These are phyloP conservation scores for Myotis findleyi DNA, from an alignment of 2,797 vertebrate species.

Conservation along the genomic window DNA sequence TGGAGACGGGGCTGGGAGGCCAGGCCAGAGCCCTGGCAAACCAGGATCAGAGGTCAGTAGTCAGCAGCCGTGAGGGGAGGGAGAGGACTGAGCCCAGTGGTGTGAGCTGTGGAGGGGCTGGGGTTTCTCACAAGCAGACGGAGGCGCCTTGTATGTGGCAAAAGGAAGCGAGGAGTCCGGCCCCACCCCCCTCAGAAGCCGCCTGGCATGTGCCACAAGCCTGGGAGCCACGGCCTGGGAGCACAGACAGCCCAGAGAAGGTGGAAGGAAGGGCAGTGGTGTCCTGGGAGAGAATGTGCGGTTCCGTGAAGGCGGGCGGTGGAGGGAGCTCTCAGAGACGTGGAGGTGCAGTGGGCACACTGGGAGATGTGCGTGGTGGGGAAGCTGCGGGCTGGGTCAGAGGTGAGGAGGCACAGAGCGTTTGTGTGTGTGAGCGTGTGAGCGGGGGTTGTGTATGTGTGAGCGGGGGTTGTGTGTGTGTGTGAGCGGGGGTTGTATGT, in stretches of 20 bases:
- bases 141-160: background rate
- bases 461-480: too few relatives aligned
- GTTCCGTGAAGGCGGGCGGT: background rate
- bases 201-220: background rate
- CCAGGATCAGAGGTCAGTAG: background rate
- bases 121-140: background rate
- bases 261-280: fast-evolving
- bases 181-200: background rate
- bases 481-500: too few relatives aligned
- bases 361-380: background rate
- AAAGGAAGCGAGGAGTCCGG: background rate
- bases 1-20: background rate
- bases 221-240: background rate
- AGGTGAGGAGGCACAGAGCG: background rate
- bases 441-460: too few relatives aligned
- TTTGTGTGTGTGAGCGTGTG: too few relatives aligned
- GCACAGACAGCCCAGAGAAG: too few relatives aligned
- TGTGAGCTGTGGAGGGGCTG: background rate
- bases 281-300: background rate
- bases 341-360: background rate
- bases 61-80: background rate
- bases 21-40: background rate
- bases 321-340: background rate
- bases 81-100: background rate
- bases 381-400: background rate